Evolutionary conservation across 2,797 vertebrate genomes (phyloP).

Genomic region (Bryconaethiops microstoma): DNA sequence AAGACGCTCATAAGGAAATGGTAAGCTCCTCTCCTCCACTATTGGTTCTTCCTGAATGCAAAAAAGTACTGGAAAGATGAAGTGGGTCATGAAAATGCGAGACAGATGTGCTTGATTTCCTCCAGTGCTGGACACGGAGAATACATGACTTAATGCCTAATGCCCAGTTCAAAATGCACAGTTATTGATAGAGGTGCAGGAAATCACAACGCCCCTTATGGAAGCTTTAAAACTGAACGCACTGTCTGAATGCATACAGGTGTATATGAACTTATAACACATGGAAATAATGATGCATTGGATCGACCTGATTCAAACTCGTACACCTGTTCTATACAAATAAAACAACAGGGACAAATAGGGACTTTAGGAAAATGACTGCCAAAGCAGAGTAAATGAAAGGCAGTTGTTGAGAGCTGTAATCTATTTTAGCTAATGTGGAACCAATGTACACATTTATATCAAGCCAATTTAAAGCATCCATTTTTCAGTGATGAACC

Average conservation of each 20-base stretch:
- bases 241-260: not conserved
- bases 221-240: conserved; percentile 30
- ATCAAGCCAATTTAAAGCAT: not conserved
- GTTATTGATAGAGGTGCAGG: conserved; percentile 55
- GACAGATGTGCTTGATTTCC: conserved; percentile 64
- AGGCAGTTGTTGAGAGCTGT: not conserved
- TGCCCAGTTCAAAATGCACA: conserved; percentile 55
- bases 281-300: not conserved
- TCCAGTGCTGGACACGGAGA: conserved; percentile 48
- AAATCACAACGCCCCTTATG: conserved; percentile 59
- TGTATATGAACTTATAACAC: not conserved
- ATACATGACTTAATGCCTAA: conserved; percentile 59
- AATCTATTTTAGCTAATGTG: not conserved
- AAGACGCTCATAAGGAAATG: conserved; percentile 54
- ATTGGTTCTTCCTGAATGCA: conserved; percentile 53
- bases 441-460: not conserved
- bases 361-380: too few species aligned
- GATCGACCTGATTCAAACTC: not conserved
- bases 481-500: not conserved
- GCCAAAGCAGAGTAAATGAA: not conserved
- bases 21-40: conserved; percentile 58
- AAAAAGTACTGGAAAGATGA: conserved; percentile 59
- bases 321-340: not conserved
- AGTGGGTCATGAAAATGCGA: conserved; percentile 60
- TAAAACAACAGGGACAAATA: too few species aligned